Conservation (phyloP, 2,888 invertebrate genomes). For the Galerucella nymphaeae region DNA sequence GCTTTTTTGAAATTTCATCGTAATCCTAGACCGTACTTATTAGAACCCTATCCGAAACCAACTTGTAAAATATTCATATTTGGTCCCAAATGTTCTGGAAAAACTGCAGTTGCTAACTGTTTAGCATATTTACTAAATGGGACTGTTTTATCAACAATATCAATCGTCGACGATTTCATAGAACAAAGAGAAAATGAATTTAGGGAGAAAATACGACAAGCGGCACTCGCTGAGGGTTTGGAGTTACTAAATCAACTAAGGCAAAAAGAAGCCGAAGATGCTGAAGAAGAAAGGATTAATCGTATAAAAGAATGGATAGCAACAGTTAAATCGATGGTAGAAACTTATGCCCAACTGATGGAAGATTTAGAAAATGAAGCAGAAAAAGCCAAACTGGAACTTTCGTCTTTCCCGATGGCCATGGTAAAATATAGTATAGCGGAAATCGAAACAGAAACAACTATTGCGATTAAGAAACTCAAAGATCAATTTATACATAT, state of each 20-base stretch:
- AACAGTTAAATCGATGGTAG: constrained; percentile 34
- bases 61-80: constrained; percentile 71
- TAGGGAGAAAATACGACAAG: constrained; percentile 62
- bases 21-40: constrained; percentile 73
- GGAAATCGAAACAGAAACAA: constrained; percentile 46
- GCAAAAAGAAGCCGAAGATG: constrained; percentile 47
- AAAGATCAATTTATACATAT: constrained; percentile 42
- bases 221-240: constrained; percentile 53
- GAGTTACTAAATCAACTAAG: constrained; percentile 51
- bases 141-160: constrained; percentile 63
- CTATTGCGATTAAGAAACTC: constrained; percentile 38
- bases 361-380: constrained; percentile 42
- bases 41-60: constrained; percentile 70
- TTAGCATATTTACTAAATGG: constrained; percentile 69
- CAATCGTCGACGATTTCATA: constrained; percentile 49
- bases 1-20: constrained; percentile 68
- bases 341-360: constrained; percentile 22
- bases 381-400: constrained; percentile 45
- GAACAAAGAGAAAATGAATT: constrained; percentile 51
- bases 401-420: constrained; percentile 56
- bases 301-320: constrained; percentile 64
- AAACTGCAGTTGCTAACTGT: constrained; percentile 69
- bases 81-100: constrained; percentile 72
- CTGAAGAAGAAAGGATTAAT: constrained; percentile 48
- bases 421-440: constrained; percentile 45